A percentile compares a stretch with the other conserved stretches of the same genome.
Conservation (phyloP, 2,888 invertebrate species). For the Caenorhabditis sp. region DNA sequence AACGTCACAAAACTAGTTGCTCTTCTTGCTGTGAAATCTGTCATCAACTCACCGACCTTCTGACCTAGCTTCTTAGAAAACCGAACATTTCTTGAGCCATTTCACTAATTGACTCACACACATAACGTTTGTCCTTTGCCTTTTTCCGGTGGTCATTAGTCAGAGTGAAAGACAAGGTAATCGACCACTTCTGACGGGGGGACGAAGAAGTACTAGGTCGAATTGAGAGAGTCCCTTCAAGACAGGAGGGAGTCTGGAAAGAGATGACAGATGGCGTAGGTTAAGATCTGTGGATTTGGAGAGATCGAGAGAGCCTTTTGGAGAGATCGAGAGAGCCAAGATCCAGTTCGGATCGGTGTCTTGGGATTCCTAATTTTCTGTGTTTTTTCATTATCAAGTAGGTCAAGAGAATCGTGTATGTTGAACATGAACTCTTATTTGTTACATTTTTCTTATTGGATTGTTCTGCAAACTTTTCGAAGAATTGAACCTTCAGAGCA, state of each 20-base stretch:
- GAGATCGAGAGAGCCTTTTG: no score
- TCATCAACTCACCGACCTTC: not conserved
- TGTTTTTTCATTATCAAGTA: no score
- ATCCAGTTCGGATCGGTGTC: no score
- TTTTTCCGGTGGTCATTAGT: conserved; percentile 51
- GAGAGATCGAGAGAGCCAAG: not conserved
- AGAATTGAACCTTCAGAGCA: no score
- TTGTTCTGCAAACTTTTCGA: no score
- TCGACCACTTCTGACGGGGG: conserved; percentile 26
- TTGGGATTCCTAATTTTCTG: no score
- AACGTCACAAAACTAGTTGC: conserved; percentile 17
- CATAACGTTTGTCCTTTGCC: conserved; percentile 24
- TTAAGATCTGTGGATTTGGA: conserved; percentile 15
- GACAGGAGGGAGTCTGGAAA: conserved; percentile 19
- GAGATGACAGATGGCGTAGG: conserved; percentile 42
- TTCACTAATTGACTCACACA: conserved; percentile 42
- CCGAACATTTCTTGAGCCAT: conserved; percentile 35
- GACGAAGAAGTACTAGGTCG: conserved; percentile 13
- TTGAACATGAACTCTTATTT: no score
- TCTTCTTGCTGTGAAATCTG: not conserved
- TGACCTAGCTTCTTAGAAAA: conserved; percentile 40
- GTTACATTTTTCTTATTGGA: no score
- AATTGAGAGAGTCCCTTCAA: conserved; percentile 18
- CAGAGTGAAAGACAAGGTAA: conserved; percentile 56
- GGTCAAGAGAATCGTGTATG: no score